Evolutionary conservation across 2,888 invertebrate species (phyloP), one percentile per base, ranked within the genome.

Genomic region (Lasioglossum marginatum): DNA sequence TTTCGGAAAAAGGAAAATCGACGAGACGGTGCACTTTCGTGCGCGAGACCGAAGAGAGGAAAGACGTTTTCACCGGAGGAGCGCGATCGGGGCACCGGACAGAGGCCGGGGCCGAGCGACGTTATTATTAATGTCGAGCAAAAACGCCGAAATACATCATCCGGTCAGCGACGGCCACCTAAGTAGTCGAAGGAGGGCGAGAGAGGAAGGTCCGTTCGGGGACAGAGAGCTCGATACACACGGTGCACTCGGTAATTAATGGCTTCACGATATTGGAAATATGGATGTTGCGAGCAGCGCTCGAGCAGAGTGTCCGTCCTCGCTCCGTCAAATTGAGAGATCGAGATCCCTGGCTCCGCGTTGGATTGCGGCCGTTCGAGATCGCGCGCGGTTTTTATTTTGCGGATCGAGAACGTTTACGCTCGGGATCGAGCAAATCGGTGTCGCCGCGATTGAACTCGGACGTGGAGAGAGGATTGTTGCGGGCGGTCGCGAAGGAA

Each of bases 191-290:
- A 79, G 84, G 63, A 71, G 48, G 77, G 68, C 40, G 48, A 77
- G 74, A 75, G 76, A 43, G 77, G 76, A 74, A n/a, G 86, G 88
- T 37, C 34, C 90, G 91, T 88, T 87, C 89, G 87, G 87, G 75
- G 81, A 82, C 70, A 74, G 87, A 87, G 86, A 90, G 91, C 89
- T 10, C 90, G 87, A 92, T 60, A 71, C 89, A 88, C 84, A 91
- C 84, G 75, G 63, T 76, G 75, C 83, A 79, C 75, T 37, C 14
- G 79, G 91, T 93, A 93, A 93, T 94, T 93, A 94, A 93, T 93
- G 93, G 93, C 93, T 93, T 93, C 93, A 93, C 90, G 93, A 93
- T 93, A 93, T 93, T 93, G 92, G 92, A 93, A 93, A 93, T 92
- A 92, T 91, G 90, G 90, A 92, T 90, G 90, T 91, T 90, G 90